Conservation (phyloP, 2,888 invertebrate genomes). For the Drosophila mimetica region DNA sequence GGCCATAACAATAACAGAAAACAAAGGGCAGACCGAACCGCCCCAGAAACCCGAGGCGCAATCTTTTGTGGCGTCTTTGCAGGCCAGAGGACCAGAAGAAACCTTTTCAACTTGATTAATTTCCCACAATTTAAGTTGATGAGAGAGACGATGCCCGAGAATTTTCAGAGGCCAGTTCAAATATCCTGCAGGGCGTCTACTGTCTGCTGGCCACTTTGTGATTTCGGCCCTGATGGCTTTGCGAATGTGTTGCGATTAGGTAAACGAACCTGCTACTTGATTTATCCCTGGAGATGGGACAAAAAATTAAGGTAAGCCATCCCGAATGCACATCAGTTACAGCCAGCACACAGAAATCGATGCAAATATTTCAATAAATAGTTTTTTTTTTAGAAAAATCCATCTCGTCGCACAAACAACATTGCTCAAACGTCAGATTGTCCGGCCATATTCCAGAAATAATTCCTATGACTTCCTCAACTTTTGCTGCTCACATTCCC, state of each 20-base stretch:
- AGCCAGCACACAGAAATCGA: not conserved
- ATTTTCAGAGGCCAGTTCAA: constrained; percentile 40
- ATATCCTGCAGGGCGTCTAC: constrained; percentile 33
- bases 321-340: constrained; percentile 18
- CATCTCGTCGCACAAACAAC: not conserved
- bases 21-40: constrained; percentile 48
- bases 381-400: constrained; percentile 3
- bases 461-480: constrained; percentile 38
- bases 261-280: constrained; percentile 57
- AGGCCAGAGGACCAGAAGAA: constrained; percentile 31
- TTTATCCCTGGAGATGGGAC: constrained; percentile 63
- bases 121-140: constrained; percentile 77
- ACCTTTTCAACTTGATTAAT: constrained; percentile 81
- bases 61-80: constrained; percentile 43
- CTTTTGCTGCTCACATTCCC: constrained; percentile 22
- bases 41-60: constrained; percentile 47
- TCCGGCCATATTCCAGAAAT: constrained; percentile 31
- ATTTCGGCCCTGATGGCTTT: constrained; percentile 56
- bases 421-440: constrained; percentile 26
- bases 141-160: constrained; percentile 58
- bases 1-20: constrained; percentile 51
- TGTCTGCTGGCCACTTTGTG: constrained; percentile 40
- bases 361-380: constrained; percentile 8
- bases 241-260: constrained; percentile 72
- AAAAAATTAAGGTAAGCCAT: constrained; percentile 33